phyloP scores from a whole-genome alignment of 1,140 invertebrate genomes.

The Dreissena polymorpha region DNA sequence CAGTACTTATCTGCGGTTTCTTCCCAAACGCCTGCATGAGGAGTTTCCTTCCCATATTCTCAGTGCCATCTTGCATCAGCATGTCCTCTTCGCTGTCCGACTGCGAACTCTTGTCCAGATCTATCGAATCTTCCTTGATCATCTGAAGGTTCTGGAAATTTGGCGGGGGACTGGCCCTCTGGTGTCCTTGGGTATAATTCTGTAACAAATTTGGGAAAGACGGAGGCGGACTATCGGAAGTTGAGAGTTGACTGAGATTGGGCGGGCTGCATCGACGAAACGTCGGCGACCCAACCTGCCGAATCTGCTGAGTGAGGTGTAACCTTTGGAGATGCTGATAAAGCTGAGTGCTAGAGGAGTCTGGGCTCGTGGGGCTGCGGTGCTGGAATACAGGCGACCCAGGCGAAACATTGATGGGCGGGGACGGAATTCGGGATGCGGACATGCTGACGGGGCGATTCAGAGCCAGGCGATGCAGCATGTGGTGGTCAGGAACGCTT shows the following conservation, averaged over 20 bases:
- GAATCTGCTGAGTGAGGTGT: conserved; percentile 78
- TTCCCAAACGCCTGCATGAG: conserved; percentile 56
- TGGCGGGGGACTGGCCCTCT: conserved; percentile 75
- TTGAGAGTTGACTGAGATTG: conserved; percentile 38
- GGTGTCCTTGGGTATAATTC: conserved; percentile 62
- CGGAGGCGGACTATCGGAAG: conserved; percentile 60
- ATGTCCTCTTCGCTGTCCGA: conserved; percentile 75
- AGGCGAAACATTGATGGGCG: conserved; percentile 1
- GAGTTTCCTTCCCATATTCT: not conserved
- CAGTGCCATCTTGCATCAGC: conserved; percentile 67
- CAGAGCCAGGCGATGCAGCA: conserved; percentile 77
- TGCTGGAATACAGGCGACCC: conserved; percentile 76
- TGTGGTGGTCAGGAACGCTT: conserved; percentile 76
- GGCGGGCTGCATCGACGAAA: conserved; percentile 60
- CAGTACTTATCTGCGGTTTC: conserved; percentile 92
- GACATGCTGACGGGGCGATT: conserved; percentile 43
- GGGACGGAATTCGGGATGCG: conserved; percentile 60
- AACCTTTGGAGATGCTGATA: conserved; percentile 80
- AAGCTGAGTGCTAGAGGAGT: conserved; percentile 64
- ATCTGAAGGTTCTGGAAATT: conserved; percentile 87
- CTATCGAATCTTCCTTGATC: conserved; percentile 87
- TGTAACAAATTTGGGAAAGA: conserved; percentile 66
- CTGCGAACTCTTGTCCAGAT: conserved; percentile 79
- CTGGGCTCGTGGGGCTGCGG: conserved; percentile 54
- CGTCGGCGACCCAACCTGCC: conserved; percentile 51